Evolutionary conservation across 37 sponge, comb jelly and placozoan species (phyloP).

Genomic region (Cladorhizidae sp.): DNA sequence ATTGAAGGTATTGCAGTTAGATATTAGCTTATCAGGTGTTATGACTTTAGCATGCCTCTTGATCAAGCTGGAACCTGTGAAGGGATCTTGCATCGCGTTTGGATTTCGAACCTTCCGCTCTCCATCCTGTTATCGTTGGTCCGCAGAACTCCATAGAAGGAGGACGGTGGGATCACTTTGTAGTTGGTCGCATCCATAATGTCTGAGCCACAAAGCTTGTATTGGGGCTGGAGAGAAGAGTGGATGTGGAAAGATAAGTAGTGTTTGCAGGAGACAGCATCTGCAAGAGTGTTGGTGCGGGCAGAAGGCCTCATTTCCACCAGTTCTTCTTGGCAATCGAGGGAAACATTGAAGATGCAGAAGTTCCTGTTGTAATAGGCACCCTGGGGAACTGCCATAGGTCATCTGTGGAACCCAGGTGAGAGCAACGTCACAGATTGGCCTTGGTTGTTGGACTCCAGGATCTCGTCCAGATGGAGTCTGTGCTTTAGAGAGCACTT

Average conservation of each 20-base stretch:
- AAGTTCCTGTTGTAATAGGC: background rate
- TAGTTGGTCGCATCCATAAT: background rate
- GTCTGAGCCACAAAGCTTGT: constrained; percentile 3
- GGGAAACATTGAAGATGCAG: constrained; percentile 4
- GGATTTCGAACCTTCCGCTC: background rate
- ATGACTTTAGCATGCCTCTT: too few relatives aligned
- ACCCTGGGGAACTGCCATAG: background rate
- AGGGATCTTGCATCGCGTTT: background rate
- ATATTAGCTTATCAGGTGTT: too few relatives aligned
- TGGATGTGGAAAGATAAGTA: constrained; percentile 1
- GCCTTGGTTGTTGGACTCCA: background rate
- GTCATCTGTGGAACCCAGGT: background rate
- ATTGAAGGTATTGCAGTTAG: too few relatives aligned
- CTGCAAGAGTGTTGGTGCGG: background rate
- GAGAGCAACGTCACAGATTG: background rate
- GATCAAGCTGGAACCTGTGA: too few relatives aligned
- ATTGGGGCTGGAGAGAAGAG: background rate
- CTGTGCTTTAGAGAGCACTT: constrained; percentile 5
- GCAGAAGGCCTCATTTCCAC: background rate
- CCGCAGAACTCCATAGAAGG: constrained; percentile 1
- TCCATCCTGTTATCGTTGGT: background rate
- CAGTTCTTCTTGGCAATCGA: background rate
- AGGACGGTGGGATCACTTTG: background rate
- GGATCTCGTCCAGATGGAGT: background rate
- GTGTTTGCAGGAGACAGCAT: background rate